Conservation (phyloP, 2,888 invertebrate species). For the Nomada flava region DNA sequence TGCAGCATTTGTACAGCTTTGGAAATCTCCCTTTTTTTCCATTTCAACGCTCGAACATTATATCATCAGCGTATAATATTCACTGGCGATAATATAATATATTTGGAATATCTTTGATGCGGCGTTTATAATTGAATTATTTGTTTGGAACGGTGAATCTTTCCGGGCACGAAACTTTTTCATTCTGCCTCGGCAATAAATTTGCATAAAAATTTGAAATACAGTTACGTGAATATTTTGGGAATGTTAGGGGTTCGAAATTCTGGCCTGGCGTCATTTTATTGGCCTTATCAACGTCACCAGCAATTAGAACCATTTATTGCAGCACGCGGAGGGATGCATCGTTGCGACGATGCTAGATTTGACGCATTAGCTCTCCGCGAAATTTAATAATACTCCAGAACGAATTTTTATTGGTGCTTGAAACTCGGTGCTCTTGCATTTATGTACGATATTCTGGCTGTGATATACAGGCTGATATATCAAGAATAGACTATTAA, state of each 20-base stretch:
- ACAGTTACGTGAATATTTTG: neutral
- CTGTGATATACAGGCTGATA: neutral
- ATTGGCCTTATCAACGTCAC: slow-evolving; percentile 54
- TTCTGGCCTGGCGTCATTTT: slow-evolving; percentile 39
- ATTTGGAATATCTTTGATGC: too few relatives aligned
- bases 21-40: too few relatives aligned
- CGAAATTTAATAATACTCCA: slow-evolving; percentile 69
- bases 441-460: slow-evolving; percentile 21
- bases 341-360: slow-evolving; percentile 29
- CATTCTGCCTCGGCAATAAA: neutral
- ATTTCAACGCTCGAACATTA: neutral
- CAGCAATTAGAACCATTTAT: slow-evolving; percentile 55
- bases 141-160: too few relatives aligned
- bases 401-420: slow-evolving; percentile 68
- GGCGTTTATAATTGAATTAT: too few relatives aligned
- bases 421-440: slow-evolving; percentile 27
- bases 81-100: too few relatives aligned
- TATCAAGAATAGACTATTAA: slow-evolving; percentile 2
- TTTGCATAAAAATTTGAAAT: neutral
- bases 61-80: too few relatives aligned
- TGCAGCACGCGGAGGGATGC: slow-evolving; percentile 5
- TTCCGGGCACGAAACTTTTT: neutral
- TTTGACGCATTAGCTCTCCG: slow-evolving; percentile 56
- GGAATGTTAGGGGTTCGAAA: slow-evolving; percentile 23
- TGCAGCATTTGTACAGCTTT: slow-evolving; percentile 3